Conservation (phyloP, 2,113 vertebrate species). For the Condylura cristata region DNA sequence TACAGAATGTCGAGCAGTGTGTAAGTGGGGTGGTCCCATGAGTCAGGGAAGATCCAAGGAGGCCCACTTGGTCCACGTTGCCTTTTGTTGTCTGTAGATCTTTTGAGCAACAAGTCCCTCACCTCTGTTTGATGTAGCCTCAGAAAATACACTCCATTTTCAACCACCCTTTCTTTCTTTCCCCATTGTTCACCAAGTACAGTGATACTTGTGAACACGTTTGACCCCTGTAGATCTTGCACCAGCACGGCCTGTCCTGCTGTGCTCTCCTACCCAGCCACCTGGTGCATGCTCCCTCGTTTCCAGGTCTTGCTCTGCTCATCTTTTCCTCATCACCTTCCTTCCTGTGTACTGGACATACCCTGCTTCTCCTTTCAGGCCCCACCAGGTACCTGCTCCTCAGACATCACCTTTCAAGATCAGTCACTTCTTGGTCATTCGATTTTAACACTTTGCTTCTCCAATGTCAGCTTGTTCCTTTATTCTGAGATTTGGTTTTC, state of each 20-base stretch:
- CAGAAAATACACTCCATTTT: not conserved
- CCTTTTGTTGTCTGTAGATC: not conserved
- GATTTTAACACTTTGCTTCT: not conserved
- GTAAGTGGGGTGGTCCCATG: not conserved
- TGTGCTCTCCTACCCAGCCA: too few species aligned
- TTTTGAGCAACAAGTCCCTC: not conserved
- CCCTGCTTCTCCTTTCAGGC: not conserved
- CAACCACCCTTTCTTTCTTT: not conserved
- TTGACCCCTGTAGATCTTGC: not conserved
- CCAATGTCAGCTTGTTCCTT: not conserved
- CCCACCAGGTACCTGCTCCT: not conserved
- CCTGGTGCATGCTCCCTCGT: fast-evolving
- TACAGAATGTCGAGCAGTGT: not conserved
- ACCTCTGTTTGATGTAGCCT: not conserved
- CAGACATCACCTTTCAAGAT: not conserved
- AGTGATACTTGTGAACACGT: not conserved
- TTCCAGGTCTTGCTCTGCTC: not conserved
- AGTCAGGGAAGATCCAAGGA: not conserved
- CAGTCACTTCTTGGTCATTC: not conserved
- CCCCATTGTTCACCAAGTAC: not conserved
- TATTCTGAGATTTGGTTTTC: not conserved
- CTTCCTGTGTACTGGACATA: not conserved
- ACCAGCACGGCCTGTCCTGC: fast-evolving
- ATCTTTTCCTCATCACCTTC: too few species aligned
- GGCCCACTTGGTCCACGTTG: not conserved